These are phyloP conservation scores for Eristalinus sepulchralis DNA, from an alignment of 2,888 invertebrate species.

Conservation along the genomic window DNA sequence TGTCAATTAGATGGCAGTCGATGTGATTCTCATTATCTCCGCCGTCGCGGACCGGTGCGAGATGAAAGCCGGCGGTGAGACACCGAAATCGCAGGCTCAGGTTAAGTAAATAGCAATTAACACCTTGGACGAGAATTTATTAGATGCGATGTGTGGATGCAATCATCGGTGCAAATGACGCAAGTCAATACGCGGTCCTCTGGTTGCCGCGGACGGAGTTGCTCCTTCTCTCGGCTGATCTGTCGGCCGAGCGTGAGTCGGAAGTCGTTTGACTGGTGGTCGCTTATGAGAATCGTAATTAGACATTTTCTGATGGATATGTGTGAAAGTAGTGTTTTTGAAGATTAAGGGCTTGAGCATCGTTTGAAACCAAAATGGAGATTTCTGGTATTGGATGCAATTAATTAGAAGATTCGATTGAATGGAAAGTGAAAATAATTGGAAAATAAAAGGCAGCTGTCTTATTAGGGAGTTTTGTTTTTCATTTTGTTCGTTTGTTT, in stretches of 20 bases:
- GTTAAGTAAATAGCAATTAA: constrained; percentile 71
- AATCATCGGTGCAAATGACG: constrained; percentile 68
- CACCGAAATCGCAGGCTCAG: constrained; percentile 51
- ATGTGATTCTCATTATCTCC: constrained; percentile 47
- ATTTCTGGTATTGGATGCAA: neutral
- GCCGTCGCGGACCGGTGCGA: constrained; percentile 15
- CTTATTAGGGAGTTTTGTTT: too few relatives aligned
- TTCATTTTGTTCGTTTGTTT: too few relatives aligned
- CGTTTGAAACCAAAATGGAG: neutral
- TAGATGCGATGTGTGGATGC: constrained; percentile 67
- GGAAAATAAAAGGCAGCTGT: too few relatives aligned
- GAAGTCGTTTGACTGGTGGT: constrained; percentile 27
- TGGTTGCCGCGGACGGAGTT: constrained; percentile 1
- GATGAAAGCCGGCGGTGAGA: constrained; percentile 61
- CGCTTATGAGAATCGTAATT: constrained; percentile 35
- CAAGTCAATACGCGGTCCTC: constrained; percentile 52
- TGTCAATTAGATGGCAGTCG: constrained; percentile 67
- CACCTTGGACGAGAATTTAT: constrained; percentile 69
- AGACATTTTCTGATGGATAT: constrained; percentile 31
- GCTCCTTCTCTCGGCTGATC: neutral
- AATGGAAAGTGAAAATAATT: too few relatives aligned
- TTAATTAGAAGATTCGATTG: neutral
- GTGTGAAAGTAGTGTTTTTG: neutral
- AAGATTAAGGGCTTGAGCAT: neutral
- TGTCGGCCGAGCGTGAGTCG: neutral